A percentile compares a stretch with the other conserved stretches of the same genome.
Evolutionary conservation across 2,797 vertebrate species (phyloP).

Genomic region (Acropternis orthonyx): DNA sequence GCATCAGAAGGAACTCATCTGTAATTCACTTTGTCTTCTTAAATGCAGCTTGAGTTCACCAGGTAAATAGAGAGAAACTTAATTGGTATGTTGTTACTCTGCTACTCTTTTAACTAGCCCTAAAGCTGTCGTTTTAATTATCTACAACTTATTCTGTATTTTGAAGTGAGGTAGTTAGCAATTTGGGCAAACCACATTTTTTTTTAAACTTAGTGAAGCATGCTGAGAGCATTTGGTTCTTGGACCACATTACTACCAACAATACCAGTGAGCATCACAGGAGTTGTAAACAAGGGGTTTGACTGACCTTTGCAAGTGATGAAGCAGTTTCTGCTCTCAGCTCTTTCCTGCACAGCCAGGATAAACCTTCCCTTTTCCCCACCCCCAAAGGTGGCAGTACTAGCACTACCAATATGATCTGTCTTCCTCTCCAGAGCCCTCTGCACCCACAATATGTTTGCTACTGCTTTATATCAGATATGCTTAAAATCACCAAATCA

Average conservation of each 20-base stretch:
- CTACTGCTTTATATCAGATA: neutral
- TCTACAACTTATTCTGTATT: neutral
- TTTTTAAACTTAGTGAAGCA: neutral
- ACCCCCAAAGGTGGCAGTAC: neutral
- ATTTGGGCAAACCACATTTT: neutral
- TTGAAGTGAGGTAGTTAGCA: neutral
- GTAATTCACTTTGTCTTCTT: neutral
- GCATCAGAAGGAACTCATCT: neutral
- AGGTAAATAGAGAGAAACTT: neutral
- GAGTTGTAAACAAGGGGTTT: neutral
- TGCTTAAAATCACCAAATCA: neutral
- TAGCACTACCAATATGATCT: neutral
- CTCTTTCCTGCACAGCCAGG: neutral
- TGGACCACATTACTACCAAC: neutral
- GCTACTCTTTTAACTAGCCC: neutral
- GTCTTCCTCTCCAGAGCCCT: neutral
- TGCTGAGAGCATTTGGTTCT: neutral
- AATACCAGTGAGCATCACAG: neutral
- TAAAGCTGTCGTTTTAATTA: neutral
- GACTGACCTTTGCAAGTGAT: rapidly evolving
- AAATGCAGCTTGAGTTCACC: neutral
- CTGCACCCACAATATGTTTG: neutral
- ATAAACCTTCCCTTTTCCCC: neutral
- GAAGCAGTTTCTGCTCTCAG: neutral
- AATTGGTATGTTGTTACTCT: neutral